Evolutionary conservation across 1,140 invertebrate genomes (phyloP), one percentile per base, ranked within the genome.

Genomic region (Drosophila arawakana): DNA sequence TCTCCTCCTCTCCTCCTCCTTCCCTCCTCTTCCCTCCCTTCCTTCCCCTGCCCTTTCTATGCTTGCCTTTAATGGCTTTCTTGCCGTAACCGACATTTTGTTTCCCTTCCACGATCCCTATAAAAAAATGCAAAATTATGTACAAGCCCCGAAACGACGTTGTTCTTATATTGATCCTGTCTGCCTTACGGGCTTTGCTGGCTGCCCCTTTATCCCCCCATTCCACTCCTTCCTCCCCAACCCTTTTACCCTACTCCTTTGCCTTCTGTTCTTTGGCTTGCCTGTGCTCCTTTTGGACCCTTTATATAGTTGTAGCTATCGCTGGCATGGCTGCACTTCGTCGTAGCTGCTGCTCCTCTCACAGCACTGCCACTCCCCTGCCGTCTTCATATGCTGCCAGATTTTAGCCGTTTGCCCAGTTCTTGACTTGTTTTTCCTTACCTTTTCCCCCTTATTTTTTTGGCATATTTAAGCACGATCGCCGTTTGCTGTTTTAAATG

Each of bases 251-350:
- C 25, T 43, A 47, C 34, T 10, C 5, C 5, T 39, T 8, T 4
- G 25, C 25, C 25, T 30, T 30, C 25, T 30, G 25, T 30, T n/a
- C 10, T 43, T n/a, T n/a, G n/a, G n/a, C 3, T 43, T 43, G 11
- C 4, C 41, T 46, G 13, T 30, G 47, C 71, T 73, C 66, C 66
- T 70, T 71, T 62, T 65, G 59, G 41, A 41, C 41, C 15, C 35
- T 88, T 88, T 88, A 88, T 88, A 88, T 88, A 88, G 84, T 88
- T 88, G 84, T 88, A 88, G 84, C 84, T 89, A 89, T 89, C 85
- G 84, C 68, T 88, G 84, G 84, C 84, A 88, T 88, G 84, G 84
- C 84, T 88, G 83, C 80, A 88, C 83, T 88, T 88, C 73, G 60
- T 71, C 74, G 78, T 88, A 25, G 83, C 73, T 88, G 82, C 79